These are phyloP conservation scores for Bathynomus jamesi DNA, from an alignment of 1,140 invertebrate genomes.

Conservation along the genomic window DNA sequence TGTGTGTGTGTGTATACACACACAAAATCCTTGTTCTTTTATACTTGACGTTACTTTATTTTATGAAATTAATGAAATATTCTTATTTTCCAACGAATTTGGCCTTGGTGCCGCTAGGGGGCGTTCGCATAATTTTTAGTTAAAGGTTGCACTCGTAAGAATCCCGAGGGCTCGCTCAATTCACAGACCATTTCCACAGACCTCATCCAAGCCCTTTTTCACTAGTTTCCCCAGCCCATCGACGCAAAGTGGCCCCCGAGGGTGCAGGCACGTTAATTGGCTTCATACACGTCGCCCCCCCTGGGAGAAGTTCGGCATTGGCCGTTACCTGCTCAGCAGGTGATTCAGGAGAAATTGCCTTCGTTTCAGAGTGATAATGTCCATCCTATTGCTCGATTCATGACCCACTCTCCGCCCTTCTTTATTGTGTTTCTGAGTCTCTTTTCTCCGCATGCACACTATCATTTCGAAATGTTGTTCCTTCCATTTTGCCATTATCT, in stretches of 20 bases:
- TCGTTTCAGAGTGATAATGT: background rate
- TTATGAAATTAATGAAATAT: too few relatives aligned
- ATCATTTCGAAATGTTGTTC: background rate
- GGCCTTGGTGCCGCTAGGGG: too few relatives aligned
- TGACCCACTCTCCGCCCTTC: background rate
- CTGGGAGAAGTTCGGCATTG: background rate
- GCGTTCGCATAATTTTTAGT: background rate
- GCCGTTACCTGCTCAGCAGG: background rate
- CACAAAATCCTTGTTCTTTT: too few relatives aligned
- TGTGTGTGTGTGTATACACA: too few relatives aligned
- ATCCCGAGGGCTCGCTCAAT: background rate
- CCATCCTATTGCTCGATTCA: background rate
- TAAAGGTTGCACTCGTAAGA: background rate
- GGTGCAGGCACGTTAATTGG: background rate
- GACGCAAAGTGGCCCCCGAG: background rate
- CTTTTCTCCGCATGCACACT: background rate
- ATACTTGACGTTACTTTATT: too few relatives aligned
- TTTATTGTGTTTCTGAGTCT: background rate
- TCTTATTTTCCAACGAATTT: too few relatives aligned
- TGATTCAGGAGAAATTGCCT: background rate
- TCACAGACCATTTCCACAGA: background rate
- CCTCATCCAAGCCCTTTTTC: background rate
- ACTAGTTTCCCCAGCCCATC: background rate
- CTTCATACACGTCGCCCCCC: background rate
- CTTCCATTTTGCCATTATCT: background rate